Conservation (phyloP, 2,888 invertebrate genomes). For the Taenaris catops region DNA sequence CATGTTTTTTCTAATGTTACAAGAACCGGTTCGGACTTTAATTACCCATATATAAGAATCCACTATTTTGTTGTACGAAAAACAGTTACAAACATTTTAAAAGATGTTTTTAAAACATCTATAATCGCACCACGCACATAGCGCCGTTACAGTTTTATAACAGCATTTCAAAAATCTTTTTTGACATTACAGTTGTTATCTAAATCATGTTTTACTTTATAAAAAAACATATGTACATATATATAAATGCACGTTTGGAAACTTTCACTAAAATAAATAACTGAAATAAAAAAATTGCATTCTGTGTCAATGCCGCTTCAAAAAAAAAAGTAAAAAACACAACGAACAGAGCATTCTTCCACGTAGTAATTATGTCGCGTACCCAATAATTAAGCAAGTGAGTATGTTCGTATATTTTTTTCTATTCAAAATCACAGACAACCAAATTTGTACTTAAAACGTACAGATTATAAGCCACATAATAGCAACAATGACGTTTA, state of each 20-base stretch:
- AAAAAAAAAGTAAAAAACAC: slow-evolving; percentile 38
- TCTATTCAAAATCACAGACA: slow-evolving; percentile 30
- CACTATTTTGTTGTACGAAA: too few relatives aligned
- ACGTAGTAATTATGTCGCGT: slow-evolving; percentile 55
- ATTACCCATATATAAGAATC: too few relatives aligned
- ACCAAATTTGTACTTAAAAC: slow-evolving; percentile 35
- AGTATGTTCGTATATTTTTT: slow-evolving; percentile 40
- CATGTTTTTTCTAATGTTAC: too few relatives aligned
- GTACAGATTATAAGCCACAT: slow-evolving; percentile 28
- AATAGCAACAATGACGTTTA: slow-evolving; percentile 18
- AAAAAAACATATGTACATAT: too few relatives aligned
- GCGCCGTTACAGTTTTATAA: too few relatives aligned
- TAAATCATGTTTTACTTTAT: too few relatives aligned
- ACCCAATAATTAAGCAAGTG: slow-evolving; percentile 48
- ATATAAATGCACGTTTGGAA: not conserved
- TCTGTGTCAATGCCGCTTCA: slow-evolving; percentile 27
- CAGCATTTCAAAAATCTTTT: too few relatives aligned
- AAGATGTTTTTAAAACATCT: too few relatives aligned
- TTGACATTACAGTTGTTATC: too few relatives aligned
- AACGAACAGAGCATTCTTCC: slow-evolving; percentile 24
- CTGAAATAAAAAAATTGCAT: slow-evolving; percentile 26
- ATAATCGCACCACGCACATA: too few relatives aligned
- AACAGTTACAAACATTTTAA: too few relatives aligned
- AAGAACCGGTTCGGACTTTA: too few relatives aligned
- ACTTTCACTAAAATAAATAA: slow-evolving; percentile 11